A percentile compares a stretch with the other conserved stretches of the same genome.
These are phyloP conservation scores for Nysson spinosus DNA, from an alignment of 2,888 invertebrate species.

Conservation along the genomic window DNA sequence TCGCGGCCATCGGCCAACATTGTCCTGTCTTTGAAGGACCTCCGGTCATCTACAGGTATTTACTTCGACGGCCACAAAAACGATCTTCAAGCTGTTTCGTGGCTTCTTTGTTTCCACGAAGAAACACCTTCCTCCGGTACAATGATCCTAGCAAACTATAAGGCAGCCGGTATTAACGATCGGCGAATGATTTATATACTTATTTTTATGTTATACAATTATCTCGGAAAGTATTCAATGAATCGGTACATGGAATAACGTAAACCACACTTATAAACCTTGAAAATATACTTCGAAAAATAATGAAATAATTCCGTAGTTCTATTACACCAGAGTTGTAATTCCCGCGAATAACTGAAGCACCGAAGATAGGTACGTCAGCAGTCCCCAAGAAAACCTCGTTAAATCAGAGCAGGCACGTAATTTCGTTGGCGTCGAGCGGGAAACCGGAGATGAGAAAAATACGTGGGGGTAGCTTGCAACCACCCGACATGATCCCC, in stretches of 20 bases:
- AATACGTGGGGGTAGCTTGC: slow-evolving; percentile 37
- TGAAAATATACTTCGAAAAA: too few relatives aligned
- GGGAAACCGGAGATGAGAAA: slow-evolving; percentile 50
- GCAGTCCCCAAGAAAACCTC: slow-evolving; percentile 38
- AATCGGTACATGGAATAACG: too few relatives aligned
- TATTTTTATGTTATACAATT: too few relatives aligned
- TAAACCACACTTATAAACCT: too few relatives aligned
- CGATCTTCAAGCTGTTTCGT: background rate
- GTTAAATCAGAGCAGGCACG: slow-evolving; percentile 49
- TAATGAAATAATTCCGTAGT: too few relatives aligned
- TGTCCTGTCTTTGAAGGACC: slow-evolving; percentile 66
- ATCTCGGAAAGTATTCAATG: too few relatives aligned
- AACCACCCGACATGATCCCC: slow-evolving; percentile 21
- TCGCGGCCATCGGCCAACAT: slow-evolving; percentile 67
- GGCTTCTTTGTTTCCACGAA: slow-evolving; percentile 2
- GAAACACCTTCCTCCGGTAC: background rate
- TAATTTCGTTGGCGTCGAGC: slow-evolving; percentile 30
- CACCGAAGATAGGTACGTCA: slow-evolving; percentile 25
- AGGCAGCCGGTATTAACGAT: background rate
- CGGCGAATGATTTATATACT: too few relatives aligned
- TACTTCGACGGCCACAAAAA: slow-evolving; percentile 47
- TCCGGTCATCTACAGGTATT: slow-evolving; percentile 50
- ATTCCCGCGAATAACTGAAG: background rate
- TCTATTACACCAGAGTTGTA: too few relatives aligned
- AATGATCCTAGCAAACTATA: background rate